A percentile compares a stretch with the other conserved stretches of the same genome.
These are phyloP conservation scores for Oxyura jamaicensis DNA, from an alignment of 2,113 vertebrate species.

Conservation along the genomic window DNA sequence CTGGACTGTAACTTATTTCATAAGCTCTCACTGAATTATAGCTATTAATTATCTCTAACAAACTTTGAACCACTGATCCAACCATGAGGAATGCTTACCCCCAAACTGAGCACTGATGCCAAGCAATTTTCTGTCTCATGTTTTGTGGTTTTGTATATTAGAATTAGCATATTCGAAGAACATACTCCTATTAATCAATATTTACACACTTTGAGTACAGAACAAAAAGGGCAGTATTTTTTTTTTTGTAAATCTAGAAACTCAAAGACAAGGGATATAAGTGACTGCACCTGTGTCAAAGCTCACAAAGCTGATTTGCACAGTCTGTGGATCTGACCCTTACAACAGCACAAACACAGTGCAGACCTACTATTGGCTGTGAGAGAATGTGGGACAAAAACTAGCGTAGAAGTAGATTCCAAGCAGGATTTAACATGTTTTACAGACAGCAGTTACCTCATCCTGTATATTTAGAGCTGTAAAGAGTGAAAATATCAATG, in stretches of 20 bases:
- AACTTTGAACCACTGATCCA: not conserved
- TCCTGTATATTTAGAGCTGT: not conserved
- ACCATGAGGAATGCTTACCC: not conserved
- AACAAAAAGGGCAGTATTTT: not conserved
- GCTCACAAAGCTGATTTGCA: not conserved
- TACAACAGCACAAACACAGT: not conserved
- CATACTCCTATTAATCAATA: not conserved
- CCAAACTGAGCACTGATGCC: not conserved
- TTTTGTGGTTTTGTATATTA: not conserved
- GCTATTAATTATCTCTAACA: not conserved
- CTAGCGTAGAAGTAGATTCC: not conserved
- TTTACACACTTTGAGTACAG: not conserved
- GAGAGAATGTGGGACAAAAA: not conserved
- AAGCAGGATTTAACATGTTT: not conserved
- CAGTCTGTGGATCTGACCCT: not conserved
- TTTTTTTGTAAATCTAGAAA: not conserved
- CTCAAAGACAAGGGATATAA: not conserved
- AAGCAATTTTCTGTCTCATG: not conserved
- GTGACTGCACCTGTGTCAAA: not conserved
- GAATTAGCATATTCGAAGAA: not conserved
- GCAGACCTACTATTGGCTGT: not conserved
- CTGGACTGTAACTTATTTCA: constrained; percentile 6
- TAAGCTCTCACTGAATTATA: constrained; percentile 19
- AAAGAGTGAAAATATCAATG: not conserved
- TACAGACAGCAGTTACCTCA: not conserved